Conservation (phyloP, 2,888 invertebrate species). For the Periphyllus acericola region DNA sequence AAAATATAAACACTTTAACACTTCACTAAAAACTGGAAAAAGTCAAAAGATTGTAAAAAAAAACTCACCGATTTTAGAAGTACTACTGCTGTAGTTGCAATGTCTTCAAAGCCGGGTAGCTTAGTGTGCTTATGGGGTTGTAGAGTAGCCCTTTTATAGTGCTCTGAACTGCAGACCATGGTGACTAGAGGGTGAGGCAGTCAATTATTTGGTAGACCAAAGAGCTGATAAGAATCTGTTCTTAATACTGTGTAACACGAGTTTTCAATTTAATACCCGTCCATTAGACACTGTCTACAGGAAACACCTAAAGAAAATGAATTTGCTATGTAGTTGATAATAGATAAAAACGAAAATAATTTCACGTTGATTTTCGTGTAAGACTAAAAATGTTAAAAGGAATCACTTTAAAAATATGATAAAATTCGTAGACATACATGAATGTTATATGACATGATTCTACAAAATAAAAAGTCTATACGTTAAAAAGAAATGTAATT, state of each 20-base stretch:
- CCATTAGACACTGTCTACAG: not conserved
- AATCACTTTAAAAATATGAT: too few species aligned
- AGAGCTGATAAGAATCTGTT: not conserved
- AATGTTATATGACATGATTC: too few species aligned
- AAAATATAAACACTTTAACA: too few species aligned
- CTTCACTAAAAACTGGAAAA: not conserved
- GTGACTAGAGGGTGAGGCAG: not conserved
- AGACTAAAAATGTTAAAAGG: too few species aligned
- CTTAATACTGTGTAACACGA: not conserved
- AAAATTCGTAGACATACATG: too few species aligned
- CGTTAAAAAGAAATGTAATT: too few species aligned
- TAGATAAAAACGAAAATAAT: not conserved
- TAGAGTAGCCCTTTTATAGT: slow-evolving; percentile 35
- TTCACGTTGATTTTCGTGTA: not conserved
- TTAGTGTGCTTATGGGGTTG: slow-evolving; percentile 25
- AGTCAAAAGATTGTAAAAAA: not conserved
- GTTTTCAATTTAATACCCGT: not conserved
- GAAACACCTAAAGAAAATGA: not conserved
- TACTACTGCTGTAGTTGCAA: not conserved
- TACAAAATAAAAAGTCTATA: too few species aligned
- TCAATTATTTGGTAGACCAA: not conserved
- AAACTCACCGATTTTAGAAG: not conserved
- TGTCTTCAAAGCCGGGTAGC: not conserved
- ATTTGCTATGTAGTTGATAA: not conserved
- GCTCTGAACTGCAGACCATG: too few species aligned